Base-by-base conservation (phyloP, 2,888 invertebrate species). In the Habroteleia sp. region DNA sequence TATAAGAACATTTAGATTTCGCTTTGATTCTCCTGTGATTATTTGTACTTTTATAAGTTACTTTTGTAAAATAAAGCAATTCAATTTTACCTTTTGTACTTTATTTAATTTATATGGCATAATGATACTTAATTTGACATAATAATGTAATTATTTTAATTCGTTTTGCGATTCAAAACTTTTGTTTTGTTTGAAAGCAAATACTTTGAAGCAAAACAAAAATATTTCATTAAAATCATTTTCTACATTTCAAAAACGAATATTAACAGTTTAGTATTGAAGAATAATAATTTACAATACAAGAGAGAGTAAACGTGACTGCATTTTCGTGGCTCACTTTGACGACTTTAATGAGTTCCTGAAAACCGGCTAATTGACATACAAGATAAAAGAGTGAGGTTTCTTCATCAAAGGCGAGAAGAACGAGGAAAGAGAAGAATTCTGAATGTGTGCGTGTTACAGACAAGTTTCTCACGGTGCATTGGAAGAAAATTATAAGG, bases 381-480 rank as follows among this genome's bases (percentile, higher is more conserved):
- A 62, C 66, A 66, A 71, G 63, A 63, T 73, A 73, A 69, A 74
- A 65, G 65, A 65, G 65, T 27, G 71, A 69, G 58, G 75, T 65
- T 65, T 66, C 65, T 65, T 65, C 60, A 75, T 75, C 75, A 65
- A 66, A 71, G 62, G 75, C 71, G 75, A 71, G 71, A 72, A 69
- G 69, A 68, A 74, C 66, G 66, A 74, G 63, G 74, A 71, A 69
- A 76, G 76, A 65, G 63, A 62, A 73, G 68, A 76, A 68, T 72
- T 50, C 69, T 81, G 77, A 80, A 77, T 77, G 78, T 82, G 83
- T 85, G 86, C 85, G 86, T 85, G 86, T 85, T 86, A 80, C 83
- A 68, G 76, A 62, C 76, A 27, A 76, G 85, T 87, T 87, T 87
- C 87, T 87, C 87, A 87, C 87, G 87, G 87, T 87, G 84, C 86